Evolutionary conservation across 2,797 vertebrate genomes (phyloP).

Genomic region (Leptatherina wallacei): DNA sequence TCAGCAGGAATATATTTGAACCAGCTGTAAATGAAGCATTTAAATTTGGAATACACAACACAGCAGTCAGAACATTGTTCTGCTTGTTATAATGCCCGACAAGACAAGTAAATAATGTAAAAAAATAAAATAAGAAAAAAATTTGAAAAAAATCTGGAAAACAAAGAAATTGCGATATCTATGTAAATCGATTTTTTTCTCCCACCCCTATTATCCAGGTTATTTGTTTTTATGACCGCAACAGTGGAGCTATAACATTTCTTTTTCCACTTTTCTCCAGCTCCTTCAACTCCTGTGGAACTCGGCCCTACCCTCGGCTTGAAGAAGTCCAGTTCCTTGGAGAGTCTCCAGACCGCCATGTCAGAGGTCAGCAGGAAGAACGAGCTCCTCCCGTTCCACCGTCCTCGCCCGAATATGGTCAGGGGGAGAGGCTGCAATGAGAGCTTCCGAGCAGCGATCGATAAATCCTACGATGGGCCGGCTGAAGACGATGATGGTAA

Average conservation of each 20-base stretch:
- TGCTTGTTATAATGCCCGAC: too few species aligned
- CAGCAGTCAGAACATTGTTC: too few species aligned
- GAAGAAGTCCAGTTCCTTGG: slow-evolving; percentile 96
- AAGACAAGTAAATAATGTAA: too few species aligned
- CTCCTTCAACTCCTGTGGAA: slow-evolving; percentile 74
- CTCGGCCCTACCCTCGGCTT: slow-evolving; percentile 93
- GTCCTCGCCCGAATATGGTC: slow-evolving; percentile 92
- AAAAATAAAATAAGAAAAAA: too few species aligned
- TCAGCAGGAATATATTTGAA: too few species aligned
- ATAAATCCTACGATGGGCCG: slow-evolving; percentile 96
- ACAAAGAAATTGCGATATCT: too few species aligned
- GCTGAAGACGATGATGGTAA: slow-evolving; percentile 90
- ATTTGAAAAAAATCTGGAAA: too few species aligned
- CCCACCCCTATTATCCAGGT: not conserved
- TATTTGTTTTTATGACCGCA: not conserved
- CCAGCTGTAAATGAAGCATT: too few species aligned
- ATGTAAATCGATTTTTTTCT: too few species aligned
- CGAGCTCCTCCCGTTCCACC: slow-evolving; percentile 92
- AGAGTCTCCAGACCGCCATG: slow-evolving; percentile 96
- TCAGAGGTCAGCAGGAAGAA: slow-evolving; percentile 90
- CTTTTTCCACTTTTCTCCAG: slow-evolving; percentile 19
- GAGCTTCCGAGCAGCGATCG: slow-evolving; percentile 96
- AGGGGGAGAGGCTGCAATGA: slow-evolving; percentile 96
- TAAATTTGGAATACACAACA: too few species aligned
- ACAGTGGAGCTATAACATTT: not conserved